Base-by-base conservation (phyloP, 2,888 invertebrate species). In the Hydraecia micacea region DNA sequence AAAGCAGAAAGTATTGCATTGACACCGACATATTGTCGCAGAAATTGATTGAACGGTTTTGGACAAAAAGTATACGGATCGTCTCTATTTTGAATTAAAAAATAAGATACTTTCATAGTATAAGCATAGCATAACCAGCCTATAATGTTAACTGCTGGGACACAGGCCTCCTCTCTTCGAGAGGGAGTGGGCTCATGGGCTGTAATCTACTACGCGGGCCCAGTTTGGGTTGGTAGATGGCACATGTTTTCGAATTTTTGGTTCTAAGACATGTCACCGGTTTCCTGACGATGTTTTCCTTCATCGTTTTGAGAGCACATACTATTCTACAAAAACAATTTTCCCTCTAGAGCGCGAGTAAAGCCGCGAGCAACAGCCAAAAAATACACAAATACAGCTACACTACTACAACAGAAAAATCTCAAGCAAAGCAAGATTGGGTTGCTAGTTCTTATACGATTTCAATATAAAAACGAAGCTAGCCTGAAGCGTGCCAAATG, bases 401-500 rank as follows among this genome's bases (percentile, higher is more conserved):
- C 2, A 42, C 42, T 42, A 9, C 42, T 42, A 9, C 1, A 42
- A 9, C 11, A 42, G 1, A 60, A 77, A 66, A 63, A 80, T 66
- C n/a, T 63, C 46, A 66, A 79, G 6, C n/a, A 69, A 73, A 70
- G 11, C 25, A 39, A 11, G 25, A 62, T 9, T 25, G 9, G 25
- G 5, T 55, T 62, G 71, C 21, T 72, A 68, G 55, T 39, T 49
- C 58, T 39, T 8, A 32, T 70, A 62, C 32, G 42, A 75, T 63
- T 67, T 11, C 49, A 63, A 67, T 81, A 82, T 62, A 60, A 78
- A 63, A 77, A 52, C 36, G 36, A 70, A 78, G 11, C 25, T 13
- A 49, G 52, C 9, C 49, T 21, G 73, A 71, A 39, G 32, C 70
- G 73, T 83, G 83, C 73, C 79, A 78, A 86, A 71, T 65, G 21